phyloP scores from a whole-genome alignment of 2,113 vertebrate genomes.

The Rhagologus leucostigma region DNA sequence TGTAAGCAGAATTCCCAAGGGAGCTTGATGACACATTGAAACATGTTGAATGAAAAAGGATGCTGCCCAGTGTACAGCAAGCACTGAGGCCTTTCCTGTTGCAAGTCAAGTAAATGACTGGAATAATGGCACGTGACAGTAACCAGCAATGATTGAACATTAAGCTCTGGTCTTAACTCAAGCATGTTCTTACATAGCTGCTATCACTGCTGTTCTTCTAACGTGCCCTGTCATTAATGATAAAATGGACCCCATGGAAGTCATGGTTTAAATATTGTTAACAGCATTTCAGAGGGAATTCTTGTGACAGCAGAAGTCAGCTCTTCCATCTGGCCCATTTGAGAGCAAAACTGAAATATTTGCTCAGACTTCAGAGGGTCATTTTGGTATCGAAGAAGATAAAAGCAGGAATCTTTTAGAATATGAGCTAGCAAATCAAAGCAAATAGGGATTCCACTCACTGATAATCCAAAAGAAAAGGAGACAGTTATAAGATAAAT shows the following conservation, averaged over 20 bases:
- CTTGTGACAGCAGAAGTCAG: neutral
- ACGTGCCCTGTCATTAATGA: neutral
- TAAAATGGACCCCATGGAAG: neutral
- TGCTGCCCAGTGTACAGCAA: neutral
- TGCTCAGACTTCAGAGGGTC: constrained; percentile 23
- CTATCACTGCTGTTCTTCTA: neutral
- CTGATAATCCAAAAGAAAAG: neutral
- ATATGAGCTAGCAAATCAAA: constrained; percentile 11
- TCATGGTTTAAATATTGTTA: neutral
- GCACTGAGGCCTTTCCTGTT: neutral
- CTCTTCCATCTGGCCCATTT: neutral
- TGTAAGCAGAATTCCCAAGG: neutral
- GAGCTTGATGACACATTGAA: neutral
- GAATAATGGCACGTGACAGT: neutral
- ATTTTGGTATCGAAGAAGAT: constrained; percentile 22
- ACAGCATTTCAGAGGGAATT: neutral
- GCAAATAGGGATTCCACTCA: neutral
- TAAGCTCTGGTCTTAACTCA: neutral
- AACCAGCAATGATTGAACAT: neutral
- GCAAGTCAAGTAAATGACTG: neutral
- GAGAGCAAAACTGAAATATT: constrained; percentile 32
- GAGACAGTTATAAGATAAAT: neutral
- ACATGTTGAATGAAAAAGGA: neutral
- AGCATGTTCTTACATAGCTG: neutral
- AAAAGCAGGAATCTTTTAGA: constrained; percentile 40